phyloP scores from a whole-genome alignment of 2,888 invertebrate genomes.

The Salticus scenicus region DNA sequence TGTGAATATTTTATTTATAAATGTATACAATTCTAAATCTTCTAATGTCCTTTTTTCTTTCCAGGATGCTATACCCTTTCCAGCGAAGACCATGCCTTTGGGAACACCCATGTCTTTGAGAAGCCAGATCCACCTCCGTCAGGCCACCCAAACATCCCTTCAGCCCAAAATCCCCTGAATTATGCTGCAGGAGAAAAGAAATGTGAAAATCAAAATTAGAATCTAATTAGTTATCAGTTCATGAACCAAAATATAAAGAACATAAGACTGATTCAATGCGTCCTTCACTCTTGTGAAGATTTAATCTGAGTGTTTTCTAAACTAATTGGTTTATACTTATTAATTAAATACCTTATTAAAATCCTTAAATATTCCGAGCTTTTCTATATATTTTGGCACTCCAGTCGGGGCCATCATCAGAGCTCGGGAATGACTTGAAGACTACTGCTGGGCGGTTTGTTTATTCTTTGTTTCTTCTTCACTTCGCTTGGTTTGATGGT shows the following conservation, averaged over 20 bases:
- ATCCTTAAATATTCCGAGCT: too few species aligned
- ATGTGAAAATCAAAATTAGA: conserved; percentile 38
- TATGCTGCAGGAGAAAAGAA: conserved; percentile 37
- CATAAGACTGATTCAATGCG: conserved; percentile 20
- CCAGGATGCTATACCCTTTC: conserved; percentile 58
- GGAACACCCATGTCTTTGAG: conserved; percentile 45
- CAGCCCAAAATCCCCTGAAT: conserved; percentile 45
- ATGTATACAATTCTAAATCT: too few species aligned
- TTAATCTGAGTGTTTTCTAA: not conserved
- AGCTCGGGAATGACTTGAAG: too few species aligned
- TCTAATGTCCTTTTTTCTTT: not conserved
- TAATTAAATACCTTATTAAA: too few species aligned
- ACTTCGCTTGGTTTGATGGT: too few species aligned
- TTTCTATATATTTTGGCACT: too few species aligned
- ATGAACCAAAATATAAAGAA: conserved; percentile 8
- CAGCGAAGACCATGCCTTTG: conserved; percentile 39
- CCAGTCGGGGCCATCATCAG: too few species aligned
- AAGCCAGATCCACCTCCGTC: conserved; percentile 51
- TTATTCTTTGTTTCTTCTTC: too few species aligned
- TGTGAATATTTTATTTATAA: too few species aligned
- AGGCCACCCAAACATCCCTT: conserved; percentile 51
- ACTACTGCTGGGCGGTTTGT: too few species aligned
- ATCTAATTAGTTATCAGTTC: not conserved
- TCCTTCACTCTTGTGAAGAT: not conserved
- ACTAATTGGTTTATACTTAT: too few species aligned